Conservation (phyloP, 2,888 invertebrate genomes). For the Drosophila histrio region DNA sequence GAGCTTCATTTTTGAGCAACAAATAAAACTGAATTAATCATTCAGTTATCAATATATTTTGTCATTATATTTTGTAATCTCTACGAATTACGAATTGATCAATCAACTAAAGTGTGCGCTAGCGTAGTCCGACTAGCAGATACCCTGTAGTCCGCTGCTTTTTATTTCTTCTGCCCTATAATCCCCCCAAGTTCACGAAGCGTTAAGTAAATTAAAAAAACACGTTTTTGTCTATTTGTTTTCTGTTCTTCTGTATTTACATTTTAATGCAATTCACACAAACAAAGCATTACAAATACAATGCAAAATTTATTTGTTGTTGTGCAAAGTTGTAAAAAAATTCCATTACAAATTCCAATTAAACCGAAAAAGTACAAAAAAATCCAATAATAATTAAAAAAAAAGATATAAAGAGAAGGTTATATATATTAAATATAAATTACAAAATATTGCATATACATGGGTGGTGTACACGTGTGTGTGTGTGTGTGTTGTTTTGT, state of each 20-base stretch:
- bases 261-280: conserved; percentile 62
- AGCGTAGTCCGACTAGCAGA: no score
- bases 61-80: no score
- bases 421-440: conserved; percentile 44
- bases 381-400: conserved; percentile 12
- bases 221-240: conserved; percentile 18
- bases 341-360: conserved; percentile 58
- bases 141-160: not conserved
- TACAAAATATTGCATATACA: conserved; percentile 42
- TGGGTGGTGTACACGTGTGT: not conserved
- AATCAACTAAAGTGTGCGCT: no score
- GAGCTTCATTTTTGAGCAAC: no score
- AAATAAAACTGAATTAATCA: no score
- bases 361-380: conserved; percentile 42
- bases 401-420: conserved; percentile 1
- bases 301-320: conserved; percentile 21
- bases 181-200: not conserved
- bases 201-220: conserved; percentile 12
- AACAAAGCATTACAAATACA: conserved; percentile 30
- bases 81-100: no score
- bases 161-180: not conserved
- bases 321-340: conserved; percentile 27
- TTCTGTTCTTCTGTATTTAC: conserved; percentile 52
- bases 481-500: conserved; percentile 4
- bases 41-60: no score